These are phyloP conservation scores for Drosophila ustulata DNA, from an alignment of 2,888 invertebrate species.

Conservation along the genomic window DNA sequence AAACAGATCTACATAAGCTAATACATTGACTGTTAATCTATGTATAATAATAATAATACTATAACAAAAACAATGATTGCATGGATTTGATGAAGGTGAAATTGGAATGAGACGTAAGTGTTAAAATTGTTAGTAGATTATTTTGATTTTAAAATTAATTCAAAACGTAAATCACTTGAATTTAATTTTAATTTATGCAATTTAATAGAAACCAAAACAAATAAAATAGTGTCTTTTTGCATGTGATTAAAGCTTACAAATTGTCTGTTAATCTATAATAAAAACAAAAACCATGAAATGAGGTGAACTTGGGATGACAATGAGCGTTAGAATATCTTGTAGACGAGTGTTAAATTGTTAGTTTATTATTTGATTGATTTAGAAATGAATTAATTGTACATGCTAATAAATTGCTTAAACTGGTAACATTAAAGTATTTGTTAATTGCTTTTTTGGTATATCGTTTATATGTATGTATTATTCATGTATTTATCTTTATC, in stretches of 20 bases:
- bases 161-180: background rate
- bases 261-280: too few species aligned
- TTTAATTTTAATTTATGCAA: too few species aligned
- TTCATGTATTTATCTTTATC: slow-evolving; percentile 33
- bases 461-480: slow-evolving; percentile 32
- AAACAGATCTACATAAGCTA: slow-evolving; percentile 46
- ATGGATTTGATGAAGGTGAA: slow-evolving; percentile 2
- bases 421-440: slow-evolving; percentile 69
- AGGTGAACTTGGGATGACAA: background rate
- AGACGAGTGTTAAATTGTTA: slow-evolving; percentile 44
- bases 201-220: too few species aligned
- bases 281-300: too few species aligned
- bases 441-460: slow-evolving; percentile 75
- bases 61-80: background rate
- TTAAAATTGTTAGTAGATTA: slow-evolving; percentile 65
- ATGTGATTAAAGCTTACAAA: too few species aligned
- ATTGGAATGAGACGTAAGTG: background rate
- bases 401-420: slow-evolving; percentile 72
- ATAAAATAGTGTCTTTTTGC: too few species aligned
- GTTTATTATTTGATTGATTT: slow-evolving; percentile 71
- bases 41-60: slow-evolving; percentile 9
- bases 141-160: slow-evolving; percentile 70
- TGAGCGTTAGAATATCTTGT: background rate
- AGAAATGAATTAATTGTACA: slow-evolving; percentile 65
- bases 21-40: slow-evolving; percentile 49